phyloP scores from a whole-genome alignment of 2,888 invertebrate species.

The Stramonita haemastoma region DNA sequence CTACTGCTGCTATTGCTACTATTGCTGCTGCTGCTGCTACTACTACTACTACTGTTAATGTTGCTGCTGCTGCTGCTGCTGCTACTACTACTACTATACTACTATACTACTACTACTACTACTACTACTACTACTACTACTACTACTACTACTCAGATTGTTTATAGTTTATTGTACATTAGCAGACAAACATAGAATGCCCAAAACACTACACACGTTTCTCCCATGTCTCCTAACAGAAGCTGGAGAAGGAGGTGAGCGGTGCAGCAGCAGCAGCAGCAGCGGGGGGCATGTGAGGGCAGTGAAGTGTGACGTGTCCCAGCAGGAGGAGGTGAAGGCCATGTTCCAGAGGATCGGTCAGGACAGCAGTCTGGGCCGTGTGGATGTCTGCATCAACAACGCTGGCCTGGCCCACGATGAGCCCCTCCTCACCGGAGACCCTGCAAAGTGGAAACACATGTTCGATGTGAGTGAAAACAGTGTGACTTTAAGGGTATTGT shows the following conservation, averaged over 20 bases:
- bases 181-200: no score
- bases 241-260: neutral
- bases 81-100: no score
- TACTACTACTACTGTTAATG: no score
- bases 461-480: constrained; percentile 66
- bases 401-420: constrained; percentile 79
- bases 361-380: constrained; percentile 77
- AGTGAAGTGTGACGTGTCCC: constrained; percentile 80
- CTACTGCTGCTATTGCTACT: neutral
- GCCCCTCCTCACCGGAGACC: constrained; percentile 72
- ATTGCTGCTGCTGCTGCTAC: no score
- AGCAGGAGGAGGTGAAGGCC: constrained; percentile 80
- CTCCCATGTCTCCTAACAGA: neutral
- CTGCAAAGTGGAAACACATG: constrained; percentile 69
- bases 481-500: no score
- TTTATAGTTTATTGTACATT: no score
- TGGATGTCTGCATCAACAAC: constrained; percentile 82
- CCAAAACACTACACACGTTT: no score
- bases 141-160: no score
- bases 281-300: neutral
- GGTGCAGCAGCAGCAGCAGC: neutral
- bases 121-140: no score
- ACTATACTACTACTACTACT: no score
- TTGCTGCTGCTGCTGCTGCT: no score
- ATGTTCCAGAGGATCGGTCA: constrained; percentile 80